Conservation (phyloP, 2,888 invertebrate species). For the Mesoligia furuncula region DNA sequence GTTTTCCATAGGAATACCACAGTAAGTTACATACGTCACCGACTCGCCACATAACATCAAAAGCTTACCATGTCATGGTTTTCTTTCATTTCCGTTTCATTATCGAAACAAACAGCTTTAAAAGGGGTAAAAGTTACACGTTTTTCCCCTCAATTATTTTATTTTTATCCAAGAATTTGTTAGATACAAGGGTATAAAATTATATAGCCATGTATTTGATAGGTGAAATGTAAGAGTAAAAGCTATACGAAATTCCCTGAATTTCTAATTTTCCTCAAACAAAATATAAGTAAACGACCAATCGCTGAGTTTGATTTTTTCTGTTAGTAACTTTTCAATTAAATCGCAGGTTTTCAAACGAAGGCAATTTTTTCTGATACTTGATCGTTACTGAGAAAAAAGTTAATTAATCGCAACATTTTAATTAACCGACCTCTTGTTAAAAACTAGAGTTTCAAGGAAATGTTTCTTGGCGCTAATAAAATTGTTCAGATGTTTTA, state of each 20-base stretch:
- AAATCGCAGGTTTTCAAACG: not conserved
- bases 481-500: conserved; percentile 37
- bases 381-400: conserved; percentile 24
- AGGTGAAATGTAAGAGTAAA: conserved; percentile 1
- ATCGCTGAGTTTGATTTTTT: not conserved
- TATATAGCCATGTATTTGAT: conserved; percentile 3
- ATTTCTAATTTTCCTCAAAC: not conserved
- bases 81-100: conserved; percentile 25
- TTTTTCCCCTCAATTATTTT: conserved; percentile 13
- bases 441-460: conserved; percentile 44
- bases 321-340: conserved; percentile 3
- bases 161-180: conserved; percentile 10
- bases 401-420: conserved; percentile 60
- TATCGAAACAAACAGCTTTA: conserved; percentile 25
- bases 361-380: not conserved
- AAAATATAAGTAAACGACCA: not conserved
- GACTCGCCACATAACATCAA: conserved; percentile 23
- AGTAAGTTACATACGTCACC: not conserved
- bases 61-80: conserved; percentile 28
- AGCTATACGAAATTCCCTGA: not conserved
- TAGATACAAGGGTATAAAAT: not conserved
- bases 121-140: not conserved
- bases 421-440: conserved; percentile 59
- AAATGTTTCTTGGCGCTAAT: conserved; percentile 27
- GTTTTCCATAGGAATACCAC: not conserved